A percentile compares a stretch with the other conserved stretches of the same genome.
Conservation (phyloP, 2,797 vertebrate species). For the Geotria australis region DNA sequence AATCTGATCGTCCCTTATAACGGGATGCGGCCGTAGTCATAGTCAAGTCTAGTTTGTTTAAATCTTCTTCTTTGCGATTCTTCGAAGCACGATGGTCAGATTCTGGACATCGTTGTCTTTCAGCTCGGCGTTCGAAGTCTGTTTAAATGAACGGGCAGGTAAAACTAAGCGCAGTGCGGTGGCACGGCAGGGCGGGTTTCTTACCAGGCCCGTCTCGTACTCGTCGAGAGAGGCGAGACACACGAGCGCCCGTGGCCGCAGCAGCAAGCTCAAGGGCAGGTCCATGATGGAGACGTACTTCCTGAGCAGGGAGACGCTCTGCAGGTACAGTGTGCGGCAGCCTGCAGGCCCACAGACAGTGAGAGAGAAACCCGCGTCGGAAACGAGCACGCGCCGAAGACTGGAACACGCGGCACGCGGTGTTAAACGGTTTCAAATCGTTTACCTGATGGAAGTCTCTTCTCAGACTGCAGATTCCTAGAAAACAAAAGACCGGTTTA, state of each 20-base stretch:
- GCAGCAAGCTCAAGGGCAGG: slow-evolving; percentile 29
- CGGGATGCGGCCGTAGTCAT: too few species aligned
- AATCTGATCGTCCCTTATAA: too few species aligned
- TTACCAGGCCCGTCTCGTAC: slow-evolving; percentile 41
- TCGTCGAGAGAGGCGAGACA: slow-evolving; percentile 23
- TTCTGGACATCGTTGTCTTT: too few species aligned
- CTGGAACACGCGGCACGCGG: too few species aligned
- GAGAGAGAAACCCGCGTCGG: slow-evolving; percentile 4
- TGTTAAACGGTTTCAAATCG: slow-evolving; percentile 1
- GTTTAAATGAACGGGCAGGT: too few species aligned
- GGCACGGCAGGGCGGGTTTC: slow-evolving; percentile 1
- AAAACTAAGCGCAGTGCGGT: too few species aligned
- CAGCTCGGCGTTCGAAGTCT: too few species aligned
- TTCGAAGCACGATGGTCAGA: too few species aligned
- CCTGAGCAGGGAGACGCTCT: slow-evolving; percentile 34
- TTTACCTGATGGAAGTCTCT: slow-evolving; percentile 39
- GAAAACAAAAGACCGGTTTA: slow-evolving; percentile 3
- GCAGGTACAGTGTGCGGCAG: slow-evolving; percentile 28
- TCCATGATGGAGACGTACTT: slow-evolving; percentile 61
- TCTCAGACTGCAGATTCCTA: slow-evolving; percentile 29
- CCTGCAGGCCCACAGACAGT: slow-evolving; percentile 11
- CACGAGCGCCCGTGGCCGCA: slow-evolving; percentile 16
- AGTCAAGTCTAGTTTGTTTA: too few species aligned
- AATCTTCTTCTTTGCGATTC: too few species aligned
- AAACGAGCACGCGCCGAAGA: too few species aligned